Percentiles rank a stretch among this genome's conserved stretches.
Conservation (phyloP, 2,888 invertebrate species). For the Stenolophus ochropezus region DNA sequence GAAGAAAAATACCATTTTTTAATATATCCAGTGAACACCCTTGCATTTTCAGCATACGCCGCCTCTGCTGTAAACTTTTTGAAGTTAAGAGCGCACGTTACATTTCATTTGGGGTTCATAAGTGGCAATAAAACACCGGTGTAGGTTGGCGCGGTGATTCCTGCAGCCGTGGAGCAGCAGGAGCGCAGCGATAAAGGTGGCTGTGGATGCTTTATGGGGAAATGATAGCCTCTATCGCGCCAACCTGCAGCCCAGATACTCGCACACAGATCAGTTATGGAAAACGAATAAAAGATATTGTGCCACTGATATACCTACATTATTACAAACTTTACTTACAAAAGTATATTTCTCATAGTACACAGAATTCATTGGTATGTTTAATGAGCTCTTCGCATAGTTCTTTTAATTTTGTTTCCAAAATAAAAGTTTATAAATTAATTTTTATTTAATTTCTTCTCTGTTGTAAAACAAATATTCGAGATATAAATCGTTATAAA, state of each 20-base stretch:
- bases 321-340: no score
- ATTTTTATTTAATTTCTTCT: no score
- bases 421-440: no score
- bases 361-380: no score
- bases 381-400: no score
- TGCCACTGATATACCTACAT: no score
- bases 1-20: no score
- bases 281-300: not conserved
- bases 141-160: constrained; percentile 16
- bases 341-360: no score
- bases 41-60: not conserved
- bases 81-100: constrained; percentile 28
- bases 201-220: constrained; percentile 43
- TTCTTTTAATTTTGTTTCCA: no score
- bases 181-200: constrained; percentile 44
- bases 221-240: constrained; percentile 45
- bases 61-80: constrained; percentile 1
- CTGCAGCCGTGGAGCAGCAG: not conserved
- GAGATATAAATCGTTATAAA: no score
- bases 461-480: no score
- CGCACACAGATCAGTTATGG: not conserved
- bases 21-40: not conserved
- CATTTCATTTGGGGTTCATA: constrained; percentile 56
- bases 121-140: constrained; percentile 53
- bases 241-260: not conserved